These are phyloP conservation scores for Rhinolophus ferrumequinum DNA, from an alignment of 2,113 vertebrate genomes.

Conservation along the genomic window DNA sequence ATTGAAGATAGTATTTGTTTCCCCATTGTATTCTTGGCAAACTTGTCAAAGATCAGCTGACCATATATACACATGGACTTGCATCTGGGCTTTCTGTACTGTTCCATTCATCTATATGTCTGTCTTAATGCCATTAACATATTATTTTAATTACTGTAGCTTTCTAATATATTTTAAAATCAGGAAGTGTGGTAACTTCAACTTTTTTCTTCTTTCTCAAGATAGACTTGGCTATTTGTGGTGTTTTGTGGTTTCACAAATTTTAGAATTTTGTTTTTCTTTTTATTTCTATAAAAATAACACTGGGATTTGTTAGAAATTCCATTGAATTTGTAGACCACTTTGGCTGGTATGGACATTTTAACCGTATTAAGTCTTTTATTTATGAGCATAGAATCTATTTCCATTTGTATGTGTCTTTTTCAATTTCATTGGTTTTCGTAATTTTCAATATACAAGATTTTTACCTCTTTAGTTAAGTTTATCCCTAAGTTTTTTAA, in stretches of 20 bases:
- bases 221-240: not conserved
- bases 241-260: not conserved
- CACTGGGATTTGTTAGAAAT: not conserved
- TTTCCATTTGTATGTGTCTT: not conserved
- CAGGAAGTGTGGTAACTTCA: not conserved
- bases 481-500: not conserved
- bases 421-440: not conserved
- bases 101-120: not conserved
- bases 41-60: not conserved
- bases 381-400: not conserved
- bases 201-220: not conserved
- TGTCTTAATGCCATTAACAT: not conserved
- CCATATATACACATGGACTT: not conserved
- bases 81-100: not conserved
- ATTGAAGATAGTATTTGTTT: not conserved
- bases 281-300: not conserved
- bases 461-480: not conserved
- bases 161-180: not conserved
- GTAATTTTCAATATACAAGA: not conserved
- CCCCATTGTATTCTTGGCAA: not conserved
- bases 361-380: not conserved
- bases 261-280: not conserved
- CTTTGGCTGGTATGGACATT: not conserved
- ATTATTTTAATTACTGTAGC: not conserved
- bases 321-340: not conserved